A percentile compares a stretch with the other conserved stretches of the same genome.
These are phyloP conservation scores for Ichneumon xanthorius DNA, from an alignment of 2,888 invertebrate genomes.

Conservation along the genomic window DNA sequence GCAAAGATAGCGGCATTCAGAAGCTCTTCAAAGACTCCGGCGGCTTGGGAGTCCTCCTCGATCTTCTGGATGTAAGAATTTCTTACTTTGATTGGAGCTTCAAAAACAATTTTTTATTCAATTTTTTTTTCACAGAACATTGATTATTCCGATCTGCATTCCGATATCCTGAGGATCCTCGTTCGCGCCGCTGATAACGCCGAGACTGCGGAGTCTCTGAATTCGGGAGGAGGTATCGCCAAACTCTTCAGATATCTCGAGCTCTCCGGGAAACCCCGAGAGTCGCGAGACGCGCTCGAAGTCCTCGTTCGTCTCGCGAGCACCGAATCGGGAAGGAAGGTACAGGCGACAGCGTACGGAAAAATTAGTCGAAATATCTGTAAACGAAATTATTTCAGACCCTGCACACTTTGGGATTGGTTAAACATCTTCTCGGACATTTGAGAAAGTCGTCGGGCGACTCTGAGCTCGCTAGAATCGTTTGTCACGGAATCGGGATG, in stretches of 20 bases:
- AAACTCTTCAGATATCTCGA: slow-evolving; percentile 75
- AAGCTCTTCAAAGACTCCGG: slow-evolving; percentile 86
- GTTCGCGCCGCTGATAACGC: slow-evolving; percentile 72
- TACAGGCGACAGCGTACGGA: slow-evolving; percentile 47
- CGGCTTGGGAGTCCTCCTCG: slow-evolving; percentile 85
- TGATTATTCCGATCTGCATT: slow-evolving; percentile 75
- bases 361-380: neutral
- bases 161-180: slow-evolving; percentile 72
- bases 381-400: slow-evolving; percentile 67
- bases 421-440: slow-evolving; percentile 70
- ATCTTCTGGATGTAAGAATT: slow-evolving; percentile 85
- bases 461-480: slow-evolving; percentile 68
- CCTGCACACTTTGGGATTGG: slow-evolving; percentile 73
- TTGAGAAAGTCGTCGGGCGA: slow-evolving; percentile 64
- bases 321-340: slow-evolving; percentile 74
- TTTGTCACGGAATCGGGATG: slow-evolving; percentile 75
- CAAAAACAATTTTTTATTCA: slow-evolving; percentile 20
- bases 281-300: slow-evolving; percentile 69
- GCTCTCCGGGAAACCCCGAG: slow-evolving; percentile 58
- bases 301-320: slow-evolving; percentile 74
- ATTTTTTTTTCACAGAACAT: slow-evolving; percentile 69
- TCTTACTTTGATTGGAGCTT: neutral
- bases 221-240: slow-evolving; percentile 71
- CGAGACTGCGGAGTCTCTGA: slow-evolving; percentile 70
- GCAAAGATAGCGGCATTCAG: slow-evolving; percentile 85